Evolutionary conservation across 2,888 invertebrate genomes (phyloP).

Genomic region (Netelia virgata): DNA sequence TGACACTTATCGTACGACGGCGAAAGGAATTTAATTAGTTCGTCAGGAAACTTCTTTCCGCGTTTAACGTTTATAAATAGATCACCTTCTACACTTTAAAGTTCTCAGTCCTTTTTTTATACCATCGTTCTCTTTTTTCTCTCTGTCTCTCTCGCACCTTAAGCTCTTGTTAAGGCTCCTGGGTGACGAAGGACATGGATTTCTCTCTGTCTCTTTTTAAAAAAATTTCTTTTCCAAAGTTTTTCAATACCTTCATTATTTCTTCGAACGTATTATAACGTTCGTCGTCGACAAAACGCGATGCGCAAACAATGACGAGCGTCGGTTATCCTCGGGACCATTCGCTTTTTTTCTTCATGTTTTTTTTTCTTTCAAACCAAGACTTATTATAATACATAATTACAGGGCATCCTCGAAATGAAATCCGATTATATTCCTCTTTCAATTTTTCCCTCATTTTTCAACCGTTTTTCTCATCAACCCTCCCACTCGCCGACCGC

Average conservation of each 20-base stretch:
- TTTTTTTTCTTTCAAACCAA: neutral
- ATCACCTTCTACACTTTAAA: constrained; percentile 5
- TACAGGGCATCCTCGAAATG: neutral
- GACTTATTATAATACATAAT: constrained; percentile 26
- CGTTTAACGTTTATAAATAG: constrained; percentile 8
- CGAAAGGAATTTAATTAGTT: constrained; percentile 65
- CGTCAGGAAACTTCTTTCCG: constrained; percentile 36
- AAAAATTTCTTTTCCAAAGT: neutral
- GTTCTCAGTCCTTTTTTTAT: constrained; percentile 6
- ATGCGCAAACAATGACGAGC: neutral
- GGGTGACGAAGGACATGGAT: neutral
- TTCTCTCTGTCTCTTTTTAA: constrained; percentile 12
- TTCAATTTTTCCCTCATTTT: constrained; percentile 32
- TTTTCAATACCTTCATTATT: constrained; percentile 16
- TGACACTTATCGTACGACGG: constrained; percentile 59
- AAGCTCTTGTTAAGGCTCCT: constrained; percentile 4
- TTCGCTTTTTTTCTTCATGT: neutral
- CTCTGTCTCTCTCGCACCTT: neutral
- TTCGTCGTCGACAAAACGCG: neutral
- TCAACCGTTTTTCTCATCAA: neutral
- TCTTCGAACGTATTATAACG: neutral
- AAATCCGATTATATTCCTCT: constrained; percentile 44
- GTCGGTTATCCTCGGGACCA: neutral
- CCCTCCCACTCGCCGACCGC: neutral
- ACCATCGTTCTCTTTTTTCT: neutral